Evolutionary conservation across 2,888 invertebrate species (phyloP).

Genomic region (Trichogramma dendrolimi): DNA sequence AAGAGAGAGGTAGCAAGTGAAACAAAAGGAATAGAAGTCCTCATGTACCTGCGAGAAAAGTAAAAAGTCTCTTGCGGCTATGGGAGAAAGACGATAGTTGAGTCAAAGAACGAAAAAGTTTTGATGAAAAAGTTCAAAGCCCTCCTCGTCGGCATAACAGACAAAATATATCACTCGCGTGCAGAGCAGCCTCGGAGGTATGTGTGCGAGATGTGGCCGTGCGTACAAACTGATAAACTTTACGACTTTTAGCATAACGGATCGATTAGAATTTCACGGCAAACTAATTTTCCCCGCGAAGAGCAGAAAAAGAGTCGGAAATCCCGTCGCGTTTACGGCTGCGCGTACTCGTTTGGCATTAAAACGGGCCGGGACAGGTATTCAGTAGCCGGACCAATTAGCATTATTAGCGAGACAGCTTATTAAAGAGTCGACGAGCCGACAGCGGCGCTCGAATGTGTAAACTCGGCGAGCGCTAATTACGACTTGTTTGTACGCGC

Average conservation of each 20-base stretch:
- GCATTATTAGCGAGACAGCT: constrained; percentile 29
- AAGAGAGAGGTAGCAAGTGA: neutral
- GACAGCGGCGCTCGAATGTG: no score
- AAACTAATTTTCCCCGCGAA: constrained; percentile 29
- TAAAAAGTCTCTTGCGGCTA: constrained; percentile 6
- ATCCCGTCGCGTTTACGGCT: neutral
- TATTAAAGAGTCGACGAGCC: constrained; percentile 20
- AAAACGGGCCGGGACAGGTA: no score
- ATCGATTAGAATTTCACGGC: constrained; percentile 29
- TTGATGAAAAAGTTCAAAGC: constrained; percentile 43
- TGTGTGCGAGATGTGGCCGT: constrained; percentile 8
- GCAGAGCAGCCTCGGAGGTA: neutral
- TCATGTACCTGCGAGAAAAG: constrained; percentile 10
- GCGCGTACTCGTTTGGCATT: neutral
- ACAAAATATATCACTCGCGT: no score
- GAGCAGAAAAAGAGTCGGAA: constrained; percentile 3
- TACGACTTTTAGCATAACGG: constrained; percentile 27
- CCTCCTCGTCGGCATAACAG: neutral
- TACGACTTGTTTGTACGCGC: no score
- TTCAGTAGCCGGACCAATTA: constrained; percentile 22
- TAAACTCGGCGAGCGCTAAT: no score
- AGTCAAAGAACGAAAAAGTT: constrained; percentile 38
- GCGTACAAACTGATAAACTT: constrained; percentile 27
- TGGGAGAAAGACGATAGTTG: neutral
- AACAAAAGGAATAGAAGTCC: constrained; percentile 10